Conservation (phyloP, 1,140 invertebrate genomes). For the Monochamus saltuarius region DNA sequence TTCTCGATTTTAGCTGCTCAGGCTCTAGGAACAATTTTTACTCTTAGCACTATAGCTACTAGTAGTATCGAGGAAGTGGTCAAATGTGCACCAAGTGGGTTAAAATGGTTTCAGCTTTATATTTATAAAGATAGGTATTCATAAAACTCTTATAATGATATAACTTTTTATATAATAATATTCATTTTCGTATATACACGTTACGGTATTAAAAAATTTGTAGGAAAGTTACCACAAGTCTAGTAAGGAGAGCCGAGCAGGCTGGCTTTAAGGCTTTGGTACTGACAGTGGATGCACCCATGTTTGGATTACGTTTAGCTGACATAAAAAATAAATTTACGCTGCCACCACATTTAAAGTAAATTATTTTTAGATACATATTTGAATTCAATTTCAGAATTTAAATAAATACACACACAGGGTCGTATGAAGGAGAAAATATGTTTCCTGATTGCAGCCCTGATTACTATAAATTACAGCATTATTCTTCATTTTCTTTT, state of each 20-base stretch:
- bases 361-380: constrained; percentile 25
- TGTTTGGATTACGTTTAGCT: constrained; percentile 77
- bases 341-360: constrained; percentile 78
- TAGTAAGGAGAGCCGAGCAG: constrained; percentile 78
- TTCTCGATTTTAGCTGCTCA: constrained; percentile 65
- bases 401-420: too few species aligned
- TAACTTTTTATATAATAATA: too few species aligned
- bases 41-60: constrained; percentile 84
- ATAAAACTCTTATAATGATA: neutral
- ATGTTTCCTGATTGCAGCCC: too few species aligned
- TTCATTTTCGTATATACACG: constrained; percentile 7
- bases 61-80: constrained; percentile 87
- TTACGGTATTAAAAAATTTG: constrained; percentile 29
- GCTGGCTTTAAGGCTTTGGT: constrained; percentile 87
- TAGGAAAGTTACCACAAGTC: constrained; percentile 68
- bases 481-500: constrained; percentile 5
- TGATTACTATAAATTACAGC: too few species aligned
- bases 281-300: constrained; percentile 86
- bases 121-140: constrained; percentile 76
- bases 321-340: constrained; percentile 84
- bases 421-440: too few species aligned
- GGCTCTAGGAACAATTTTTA: constrained; percentile 72
- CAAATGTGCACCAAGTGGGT: constrained; percentile 67
- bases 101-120: constrained; percentile 91
- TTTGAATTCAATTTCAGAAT: neutral